Evolutionary conservation across 2,797 vertebrate genomes (phyloP).

Genomic region (Morus bassanus): DNA sequence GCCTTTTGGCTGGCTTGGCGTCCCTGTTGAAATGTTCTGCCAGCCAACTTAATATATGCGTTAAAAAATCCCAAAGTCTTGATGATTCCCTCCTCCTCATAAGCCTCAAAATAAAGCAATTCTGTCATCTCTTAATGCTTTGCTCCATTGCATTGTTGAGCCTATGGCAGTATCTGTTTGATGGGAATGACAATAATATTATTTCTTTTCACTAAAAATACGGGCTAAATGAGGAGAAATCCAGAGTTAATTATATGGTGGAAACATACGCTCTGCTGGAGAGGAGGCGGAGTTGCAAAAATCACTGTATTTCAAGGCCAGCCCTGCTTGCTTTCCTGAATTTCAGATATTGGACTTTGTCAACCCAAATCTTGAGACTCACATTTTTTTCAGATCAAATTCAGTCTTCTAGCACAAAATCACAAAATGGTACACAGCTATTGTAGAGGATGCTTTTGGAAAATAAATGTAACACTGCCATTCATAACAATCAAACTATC

Average conservation of each 20-base stretch:
- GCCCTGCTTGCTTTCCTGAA: background rate
- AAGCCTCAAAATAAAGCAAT: constrained; percentile 53
- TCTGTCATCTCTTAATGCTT: constrained; percentile 65
- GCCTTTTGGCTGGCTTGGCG: constrained; percentile 73
- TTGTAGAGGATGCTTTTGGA: background rate
- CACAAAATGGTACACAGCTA: background rate
- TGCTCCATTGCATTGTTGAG: constrained; percentile 69
- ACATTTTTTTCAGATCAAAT: background rate
- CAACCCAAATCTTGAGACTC: background rate
- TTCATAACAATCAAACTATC: background rate
- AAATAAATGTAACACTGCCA: background rate
- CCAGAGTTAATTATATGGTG: constrained; percentile 70
- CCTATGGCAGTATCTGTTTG: constrained; percentile 71
- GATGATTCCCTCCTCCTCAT: constrained; percentile 3
- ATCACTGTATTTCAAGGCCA: background rate
- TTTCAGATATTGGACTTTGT: constrained; percentile 6
- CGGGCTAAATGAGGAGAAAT: constrained; percentile 61
- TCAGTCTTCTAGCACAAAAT: background rate
- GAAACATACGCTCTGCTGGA: constrained; percentile 48
- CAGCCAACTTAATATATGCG: constrained; percentile 71
- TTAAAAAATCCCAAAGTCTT: constrained; percentile 58
- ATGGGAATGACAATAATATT: constrained; percentile 71
- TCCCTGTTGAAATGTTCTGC: constrained; percentile 65
- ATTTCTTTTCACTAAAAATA: constrained; percentile 72
- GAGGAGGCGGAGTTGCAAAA: constrained; percentile 10